These are phyloP conservation scores for Epirrhoe tristata DNA, from an alignment of 2,888 invertebrate genomes.

Conservation along the genomic window DNA sequence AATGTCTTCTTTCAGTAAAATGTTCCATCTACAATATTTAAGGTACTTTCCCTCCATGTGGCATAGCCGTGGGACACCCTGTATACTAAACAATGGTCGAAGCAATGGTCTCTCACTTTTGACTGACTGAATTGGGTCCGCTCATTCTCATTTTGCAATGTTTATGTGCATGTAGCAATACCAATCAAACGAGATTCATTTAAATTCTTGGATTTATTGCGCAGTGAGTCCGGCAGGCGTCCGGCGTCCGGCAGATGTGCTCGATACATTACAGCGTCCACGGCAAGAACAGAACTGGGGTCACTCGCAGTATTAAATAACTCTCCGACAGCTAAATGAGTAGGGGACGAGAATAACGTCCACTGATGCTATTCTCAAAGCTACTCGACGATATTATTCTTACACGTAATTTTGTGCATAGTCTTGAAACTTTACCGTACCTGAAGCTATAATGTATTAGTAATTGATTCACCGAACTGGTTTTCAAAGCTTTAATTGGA, in stretches of 20 bases:
- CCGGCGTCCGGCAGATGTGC: conserved; percentile 79
- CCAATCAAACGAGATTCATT: conserved; percentile 50
- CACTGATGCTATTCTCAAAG: conserved; percentile 56
- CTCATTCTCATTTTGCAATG: conserved; percentile 34
- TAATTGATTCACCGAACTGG: too few relatives aligned
- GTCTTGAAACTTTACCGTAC: too few relatives aligned
- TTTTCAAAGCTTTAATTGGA: too few relatives aligned
- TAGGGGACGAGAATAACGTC: conserved; percentile 73
- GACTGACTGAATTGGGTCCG: conserved; percentile 20
- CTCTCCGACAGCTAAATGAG: conserved; percentile 83
- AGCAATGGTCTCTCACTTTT: conserved; percentile 18
- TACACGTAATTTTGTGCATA: not conserved
- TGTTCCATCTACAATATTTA: too few relatives aligned
- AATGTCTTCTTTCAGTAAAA: too few relatives aligned
- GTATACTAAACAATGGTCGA: not conserved
- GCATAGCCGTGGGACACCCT: too few relatives aligned
- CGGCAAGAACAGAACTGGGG: conserved; percentile 69
- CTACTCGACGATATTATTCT: conserved; percentile 36
- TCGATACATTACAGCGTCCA: conserved; percentile 73
- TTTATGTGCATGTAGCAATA: conserved; percentile 39
- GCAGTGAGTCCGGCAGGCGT: conserved; percentile 52
- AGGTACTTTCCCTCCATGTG: too few relatives aligned
- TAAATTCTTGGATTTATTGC: conserved; percentile 72
- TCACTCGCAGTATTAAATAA: conserved; percentile 83
- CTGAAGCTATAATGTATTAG: too few relatives aligned